These are phyloP conservation scores for Rhynchonycteris naso DNA, from an alignment of 2,797 vertebrate genomes.

Conservation along the genomic window DNA sequence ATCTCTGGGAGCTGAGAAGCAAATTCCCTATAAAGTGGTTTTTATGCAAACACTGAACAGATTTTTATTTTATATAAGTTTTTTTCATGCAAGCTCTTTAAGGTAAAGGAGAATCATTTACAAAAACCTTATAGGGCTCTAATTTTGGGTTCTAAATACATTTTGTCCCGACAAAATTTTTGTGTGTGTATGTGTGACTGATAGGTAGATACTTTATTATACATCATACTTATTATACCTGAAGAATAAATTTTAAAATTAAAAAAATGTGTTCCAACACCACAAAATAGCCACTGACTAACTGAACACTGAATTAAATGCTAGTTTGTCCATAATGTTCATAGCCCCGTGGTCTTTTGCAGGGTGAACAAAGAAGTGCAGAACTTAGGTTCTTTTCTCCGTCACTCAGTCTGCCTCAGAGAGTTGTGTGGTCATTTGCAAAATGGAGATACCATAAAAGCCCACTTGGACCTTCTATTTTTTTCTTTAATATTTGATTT, in stretches of 20 bases:
- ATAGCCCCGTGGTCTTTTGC: not conserved
- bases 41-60: not conserved
- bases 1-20: not conserved
- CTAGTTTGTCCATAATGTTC: not conserved
- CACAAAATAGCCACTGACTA: not conserved
- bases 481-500: too few species aligned
- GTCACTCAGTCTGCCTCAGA: not conserved
- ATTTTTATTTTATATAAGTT: constrained; percentile 42
- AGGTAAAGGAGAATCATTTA: not conserved
- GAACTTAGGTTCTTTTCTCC: not conserved
- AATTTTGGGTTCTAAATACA: not conserved
- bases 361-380: constrained; percentile 4
- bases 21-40: not conserved
- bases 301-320: not conserved
- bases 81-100: constrained; percentile 37
- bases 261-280: not conserved
- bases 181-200: not conserved
- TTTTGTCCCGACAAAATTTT: not conserved
- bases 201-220: not conserved
- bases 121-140: not conserved
- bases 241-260: constrained; percentile 33
- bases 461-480: too few species aligned
- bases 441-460: constrained; percentile 40
- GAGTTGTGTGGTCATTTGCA: not conserved
- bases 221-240: not conserved